Conservation (phyloP, 1,140 invertebrate species). For the Drosophila lacertosa region DNA sequence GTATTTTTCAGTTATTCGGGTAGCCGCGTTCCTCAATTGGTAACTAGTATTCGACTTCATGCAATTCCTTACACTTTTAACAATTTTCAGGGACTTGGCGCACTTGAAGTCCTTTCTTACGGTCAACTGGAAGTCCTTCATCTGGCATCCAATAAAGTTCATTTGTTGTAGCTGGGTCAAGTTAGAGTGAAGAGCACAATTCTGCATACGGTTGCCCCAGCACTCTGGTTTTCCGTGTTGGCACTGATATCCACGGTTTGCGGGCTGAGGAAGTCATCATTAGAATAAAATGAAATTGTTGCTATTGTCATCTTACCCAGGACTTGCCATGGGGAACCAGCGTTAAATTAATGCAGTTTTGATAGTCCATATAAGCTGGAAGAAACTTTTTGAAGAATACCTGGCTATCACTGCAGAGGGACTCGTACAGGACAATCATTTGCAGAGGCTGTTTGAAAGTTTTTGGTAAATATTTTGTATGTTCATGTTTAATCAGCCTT, state of each 20-base stretch:
- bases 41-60: neutral
- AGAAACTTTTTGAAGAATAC: neutral
- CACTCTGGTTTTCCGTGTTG: constrained; percentile 25
- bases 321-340: constrained; percentile 31
- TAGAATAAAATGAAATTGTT: neutral
- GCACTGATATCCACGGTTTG: neutral
- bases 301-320: neutral
- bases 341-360: constrained; percentile 19
- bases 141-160: constrained; percentile 18
- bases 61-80: neutral
- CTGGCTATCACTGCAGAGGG: constrained; percentile 14
- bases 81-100: constrained; percentile 5
- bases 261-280: neutral
- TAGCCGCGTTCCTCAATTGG: constrained; percentile 3
- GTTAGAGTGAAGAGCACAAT: constrained; percentile 18
- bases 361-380: constrained; percentile 17
- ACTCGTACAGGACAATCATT: constrained; percentile 27
- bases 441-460: constrained; percentile 6
- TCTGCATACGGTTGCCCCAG: constrained; percentile 26
- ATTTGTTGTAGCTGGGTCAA: constrained; percentile 18
- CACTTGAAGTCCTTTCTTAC: neutral
- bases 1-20: constrained; percentile 9
- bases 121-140: neutral
- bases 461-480: neutral
- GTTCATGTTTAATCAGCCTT: neutral